These are phyloP conservation scores for Gastrophysa polygoni DNA, from an alignment of 2,888 invertebrate genomes.

Conservation along the genomic window DNA sequence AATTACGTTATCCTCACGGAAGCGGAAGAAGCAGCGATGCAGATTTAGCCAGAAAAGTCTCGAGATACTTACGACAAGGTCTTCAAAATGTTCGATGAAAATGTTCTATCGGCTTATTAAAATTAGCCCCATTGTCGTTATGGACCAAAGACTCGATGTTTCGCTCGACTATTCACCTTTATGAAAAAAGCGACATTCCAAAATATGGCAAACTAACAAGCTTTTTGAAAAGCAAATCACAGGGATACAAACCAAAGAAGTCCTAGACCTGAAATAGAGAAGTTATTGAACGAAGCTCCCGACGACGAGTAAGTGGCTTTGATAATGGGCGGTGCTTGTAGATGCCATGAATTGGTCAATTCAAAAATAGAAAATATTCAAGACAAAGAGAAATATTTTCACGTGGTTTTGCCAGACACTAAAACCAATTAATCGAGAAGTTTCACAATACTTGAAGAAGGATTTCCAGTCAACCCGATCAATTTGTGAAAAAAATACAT, in stretches of 20 bases:
- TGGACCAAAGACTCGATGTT: background rate
- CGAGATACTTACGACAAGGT: slow-evolving; percentile 15
- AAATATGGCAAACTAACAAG: slow-evolving; percentile 10
- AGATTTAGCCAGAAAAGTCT: slow-evolving; percentile 17
- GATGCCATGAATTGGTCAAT: too few relatives aligned
- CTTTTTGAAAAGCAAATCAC: slow-evolving; percentile 1
- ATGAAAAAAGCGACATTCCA: slow-evolving; percentile 4
- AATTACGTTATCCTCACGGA: slow-evolving; percentile 9
- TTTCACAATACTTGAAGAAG: too few relatives aligned
- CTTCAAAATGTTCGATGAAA: slow-evolving; percentile 11
- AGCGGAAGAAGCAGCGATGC: slow-evolving; percentile 21
- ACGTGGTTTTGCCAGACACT: too few relatives aligned
- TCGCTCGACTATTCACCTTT: slow-evolving; percentile 7
- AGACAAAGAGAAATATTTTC: too few relatives aligned
- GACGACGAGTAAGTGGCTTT: too few relatives aligned
- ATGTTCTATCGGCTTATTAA: background rate
- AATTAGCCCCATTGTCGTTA: background rate
- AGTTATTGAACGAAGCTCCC: too few relatives aligned
- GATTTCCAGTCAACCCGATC: too few relatives aligned
- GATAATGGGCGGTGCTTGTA: too few relatives aligned
- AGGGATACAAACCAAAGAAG: background rate
- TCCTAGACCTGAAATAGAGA: too few relatives aligned
- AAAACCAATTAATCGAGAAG: too few relatives aligned
- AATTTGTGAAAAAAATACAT: too few relatives aligned
- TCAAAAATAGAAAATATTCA: too few relatives aligned